Evolutionary conservation across 2,888 invertebrate species (phyloP).

Genomic region (Orthosia gothica): DNA sequence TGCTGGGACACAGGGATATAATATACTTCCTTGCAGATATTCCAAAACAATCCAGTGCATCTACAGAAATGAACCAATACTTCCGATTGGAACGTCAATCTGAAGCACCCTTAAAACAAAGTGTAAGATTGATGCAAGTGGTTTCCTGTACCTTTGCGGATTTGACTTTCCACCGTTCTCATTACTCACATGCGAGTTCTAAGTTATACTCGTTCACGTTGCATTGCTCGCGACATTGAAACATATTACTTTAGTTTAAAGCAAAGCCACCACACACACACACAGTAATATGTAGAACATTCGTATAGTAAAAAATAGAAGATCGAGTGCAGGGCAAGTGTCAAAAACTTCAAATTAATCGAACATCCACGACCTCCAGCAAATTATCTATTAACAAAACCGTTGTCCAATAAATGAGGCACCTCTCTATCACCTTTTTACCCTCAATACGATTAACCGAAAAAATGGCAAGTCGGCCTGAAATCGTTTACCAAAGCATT

Average conservation of each 20-base stretch:
- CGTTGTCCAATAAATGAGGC: constrained; percentile 8
- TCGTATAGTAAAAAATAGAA: not conserved
- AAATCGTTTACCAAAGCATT: constrained; percentile 31
- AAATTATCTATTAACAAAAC: constrained; percentile 16
- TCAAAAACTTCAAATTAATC: constrained; percentile 11
- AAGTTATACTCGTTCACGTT: constrained; percentile 38
- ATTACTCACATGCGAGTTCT: constrained; percentile 74
- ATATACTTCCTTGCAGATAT: too few species aligned
- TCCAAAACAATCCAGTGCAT: too few species aligned
- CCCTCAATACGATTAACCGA: not conserved
- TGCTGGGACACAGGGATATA: too few species aligned
- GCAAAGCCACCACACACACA: too few species aligned
- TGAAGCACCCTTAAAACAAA: constrained; percentile 32
- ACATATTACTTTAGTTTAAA: not conserved
- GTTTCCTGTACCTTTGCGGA: constrained; percentile 70
- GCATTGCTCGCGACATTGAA: constrained; percentile 9
- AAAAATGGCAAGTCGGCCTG: constrained; percentile 8
- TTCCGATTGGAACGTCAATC: not conserved
- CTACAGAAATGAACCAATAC: too few species aligned
- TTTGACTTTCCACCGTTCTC: constrained; percentile 75
- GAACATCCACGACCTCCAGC: constrained; percentile 3
- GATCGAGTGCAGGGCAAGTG: too few species aligned
- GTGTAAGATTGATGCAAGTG: constrained; percentile 29
- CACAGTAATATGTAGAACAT: too few species aligned
- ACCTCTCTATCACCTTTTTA: constrained; percentile 14